Conservation (phyloP, 2,113 vertebrate genomes). For the Vombatus ursinus region DNA sequence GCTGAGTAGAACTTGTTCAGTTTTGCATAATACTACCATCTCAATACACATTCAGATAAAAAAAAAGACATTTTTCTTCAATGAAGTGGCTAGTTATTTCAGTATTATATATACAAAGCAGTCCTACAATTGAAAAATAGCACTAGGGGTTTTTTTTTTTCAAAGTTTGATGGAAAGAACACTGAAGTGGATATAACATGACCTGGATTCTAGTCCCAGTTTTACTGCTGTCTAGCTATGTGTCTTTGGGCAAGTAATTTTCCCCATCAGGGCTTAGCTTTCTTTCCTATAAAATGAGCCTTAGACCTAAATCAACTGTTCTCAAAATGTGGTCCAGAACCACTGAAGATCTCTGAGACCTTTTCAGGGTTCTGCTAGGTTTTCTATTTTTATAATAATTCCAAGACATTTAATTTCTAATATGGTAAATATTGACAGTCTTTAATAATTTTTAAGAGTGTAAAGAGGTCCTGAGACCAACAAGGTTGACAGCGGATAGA, state of each 20-base stretch:
- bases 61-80: not conserved
- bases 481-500: not conserved
- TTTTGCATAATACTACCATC: not conserved
- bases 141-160: not conserved
- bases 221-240: not conserved
- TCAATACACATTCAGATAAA: not conserved
- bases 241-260: not conserved
- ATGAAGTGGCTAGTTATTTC: not conserved
- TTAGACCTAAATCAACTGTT: not conserved
- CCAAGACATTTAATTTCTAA: not conserved
- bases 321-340: not conserved
- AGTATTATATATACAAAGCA: not conserved
- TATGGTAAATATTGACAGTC: not conserved
- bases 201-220: not conserved
- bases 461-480: not conserved
- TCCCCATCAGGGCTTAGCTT: not conserved
- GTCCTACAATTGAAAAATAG: not conserved
- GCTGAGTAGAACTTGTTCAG: not conserved
- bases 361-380: not conserved
- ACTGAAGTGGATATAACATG: not conserved
- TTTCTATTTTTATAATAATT: not conserved
- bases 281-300: not conserved
- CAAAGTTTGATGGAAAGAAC: not conserved
- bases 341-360: not conserved
- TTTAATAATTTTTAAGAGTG: not conserved